Conservation (phyloP, 2,113 vertebrate genomes). For the Opisthocomus hoazin region DNA sequence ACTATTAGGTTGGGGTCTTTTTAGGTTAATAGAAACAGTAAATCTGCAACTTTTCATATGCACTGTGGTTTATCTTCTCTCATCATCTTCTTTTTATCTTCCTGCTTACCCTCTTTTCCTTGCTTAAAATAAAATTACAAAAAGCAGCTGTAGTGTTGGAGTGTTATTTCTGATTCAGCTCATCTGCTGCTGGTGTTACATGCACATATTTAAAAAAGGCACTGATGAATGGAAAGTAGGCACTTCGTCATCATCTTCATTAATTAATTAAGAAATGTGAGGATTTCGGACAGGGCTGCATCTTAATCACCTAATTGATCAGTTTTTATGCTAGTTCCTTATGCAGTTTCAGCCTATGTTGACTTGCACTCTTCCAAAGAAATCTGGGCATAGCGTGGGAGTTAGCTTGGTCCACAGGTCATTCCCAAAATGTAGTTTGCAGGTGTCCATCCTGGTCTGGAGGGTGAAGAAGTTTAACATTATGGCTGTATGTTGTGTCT, state of each 20-base stretch:
- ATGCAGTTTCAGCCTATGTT: background rate
- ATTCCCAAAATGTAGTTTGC: background rate
- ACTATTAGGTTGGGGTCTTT: accelerated
- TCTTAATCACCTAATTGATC: background rate
- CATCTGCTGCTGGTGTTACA: background rate
- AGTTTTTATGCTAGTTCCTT: background rate
- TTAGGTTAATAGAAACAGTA: background rate
- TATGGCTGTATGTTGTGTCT: background rate
- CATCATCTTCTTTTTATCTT: background rate
- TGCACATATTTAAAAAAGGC: background rate
- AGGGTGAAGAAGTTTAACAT: background rate
- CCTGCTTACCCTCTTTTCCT: background rate
- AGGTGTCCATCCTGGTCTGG: background rate
- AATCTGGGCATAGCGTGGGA: background rate
- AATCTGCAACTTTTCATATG: background rate
- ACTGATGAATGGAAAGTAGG: background rate
- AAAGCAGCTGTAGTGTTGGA: background rate
- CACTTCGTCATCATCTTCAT: background rate
- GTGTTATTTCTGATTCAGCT: background rate
- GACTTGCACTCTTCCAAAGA: background rate
- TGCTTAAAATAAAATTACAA: background rate
- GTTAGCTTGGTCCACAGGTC: background rate
- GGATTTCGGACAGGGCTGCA: background rate
- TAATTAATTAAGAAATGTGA: background rate
- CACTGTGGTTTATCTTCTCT: background rate